phyloP scores from a whole-genome alignment of 2,113 vertebrate genomes.

The Lanius collurio region DNA sequence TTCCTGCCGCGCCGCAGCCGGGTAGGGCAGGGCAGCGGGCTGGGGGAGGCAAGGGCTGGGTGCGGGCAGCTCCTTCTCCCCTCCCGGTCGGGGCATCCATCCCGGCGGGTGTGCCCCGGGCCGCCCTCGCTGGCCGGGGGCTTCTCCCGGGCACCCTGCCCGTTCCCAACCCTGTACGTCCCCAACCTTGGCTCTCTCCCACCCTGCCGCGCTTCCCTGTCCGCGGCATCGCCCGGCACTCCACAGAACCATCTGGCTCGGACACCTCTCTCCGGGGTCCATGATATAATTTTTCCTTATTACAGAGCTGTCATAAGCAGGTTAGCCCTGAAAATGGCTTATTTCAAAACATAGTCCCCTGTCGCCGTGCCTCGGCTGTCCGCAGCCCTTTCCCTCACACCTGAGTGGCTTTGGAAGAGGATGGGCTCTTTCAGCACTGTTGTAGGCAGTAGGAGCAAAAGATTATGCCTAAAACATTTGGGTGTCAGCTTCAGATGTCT shows the following conservation, averaged over 20 bases:
- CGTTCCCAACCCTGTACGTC: too few relatives aligned
- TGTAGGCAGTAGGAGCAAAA: neutral
- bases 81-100: neutral
- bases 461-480: neutral
- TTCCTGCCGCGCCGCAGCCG: neutral
- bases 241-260: accelerated
- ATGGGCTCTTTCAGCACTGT: neutral
- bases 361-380: accelerated
- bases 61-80: neutral
- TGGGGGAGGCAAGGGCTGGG: accelerated
- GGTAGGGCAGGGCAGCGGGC: neutral
- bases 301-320: neutral
- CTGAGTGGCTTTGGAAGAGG: neutral
- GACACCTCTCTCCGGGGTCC: neutral
- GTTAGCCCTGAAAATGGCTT: neutral
- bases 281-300: accelerated
- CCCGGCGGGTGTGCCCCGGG: neutral
- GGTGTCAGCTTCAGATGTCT: neutral
- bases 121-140: too few relatives aligned
- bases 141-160: too few relatives aligned
- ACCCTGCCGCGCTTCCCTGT: accelerated
- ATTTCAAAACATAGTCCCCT: neutral
- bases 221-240: accelerated
- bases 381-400: accelerated
- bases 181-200: accelerated